Evolutionary conservation across 2,113 vertebrate species (phyloP), one percentile per base, ranked within the genome.

Genomic region (Pheucticus melanocephalus): DNA sequence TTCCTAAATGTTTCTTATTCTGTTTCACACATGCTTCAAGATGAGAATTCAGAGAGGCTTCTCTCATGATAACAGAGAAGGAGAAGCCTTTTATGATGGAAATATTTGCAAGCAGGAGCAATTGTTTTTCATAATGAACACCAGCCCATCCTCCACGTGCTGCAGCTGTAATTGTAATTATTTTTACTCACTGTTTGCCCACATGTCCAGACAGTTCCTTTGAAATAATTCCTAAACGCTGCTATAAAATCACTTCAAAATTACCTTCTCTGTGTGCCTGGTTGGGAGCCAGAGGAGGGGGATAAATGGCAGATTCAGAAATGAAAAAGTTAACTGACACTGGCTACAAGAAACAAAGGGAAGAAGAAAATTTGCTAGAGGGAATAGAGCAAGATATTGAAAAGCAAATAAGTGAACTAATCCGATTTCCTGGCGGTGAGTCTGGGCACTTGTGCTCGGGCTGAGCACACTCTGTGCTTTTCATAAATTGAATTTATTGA

Each of bases 401-500:
- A 95, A 95, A 94, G 33, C 95, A 90, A 95, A 88, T 87, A 84
- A 97, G 80, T 90, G 78, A 82, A 92, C 89, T 86, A 93, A 95
- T 97, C 93, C 76, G 81, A 95, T 96, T 95, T 97, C 72, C 92
- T 86, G 95, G 88, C 64, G 18, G 72, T 84, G 81, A 50, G 60
- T 61, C 80, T 35, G 54, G 56, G 76, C 90, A 72, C 90, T 80
- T 50, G 80, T 72, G 63, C 72, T 42, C 22, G 17, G 68, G 79
- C 94, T 64, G 30, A 92, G 68, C 86, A 78, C 47, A 63, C 94
- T 92, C 94, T 95, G 91, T 96, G 96, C 87, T 95, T 93, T 97
- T 97, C 94, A 69, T 87, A 97, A 96, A 97, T 96, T 95, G 95
- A 97, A 87, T 97, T 88, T 93, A 94, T 97, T 94, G 96, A 96